These are phyloP conservation scores for Rhynchophorus ferrugineus DNA, from an alignment of 1,140 invertebrate species.

Conservation along the genomic window DNA sequence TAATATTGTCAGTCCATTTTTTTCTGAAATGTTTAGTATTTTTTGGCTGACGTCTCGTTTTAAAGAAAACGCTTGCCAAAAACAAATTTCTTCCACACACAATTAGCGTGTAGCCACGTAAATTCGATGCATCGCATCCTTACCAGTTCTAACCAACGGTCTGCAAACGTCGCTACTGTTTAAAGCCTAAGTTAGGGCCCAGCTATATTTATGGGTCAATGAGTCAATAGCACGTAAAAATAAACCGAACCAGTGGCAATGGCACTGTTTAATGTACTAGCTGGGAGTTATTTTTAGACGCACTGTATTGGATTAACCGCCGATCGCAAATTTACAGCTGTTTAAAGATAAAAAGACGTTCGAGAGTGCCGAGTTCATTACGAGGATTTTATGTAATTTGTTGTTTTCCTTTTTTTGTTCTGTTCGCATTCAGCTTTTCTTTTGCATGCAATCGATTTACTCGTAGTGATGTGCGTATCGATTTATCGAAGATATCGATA, in stretches of 20 bases:
- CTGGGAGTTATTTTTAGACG: slow-evolving; percentile 15
- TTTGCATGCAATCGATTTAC: no score
- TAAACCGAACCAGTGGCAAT: slow-evolving; percentile 19
- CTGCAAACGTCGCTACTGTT: not conserved
- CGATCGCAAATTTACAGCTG: slow-evolving; percentile 11
- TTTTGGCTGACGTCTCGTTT: no score
- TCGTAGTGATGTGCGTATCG: no score
- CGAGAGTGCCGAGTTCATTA: not conserved
- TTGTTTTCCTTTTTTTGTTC: not conserved
- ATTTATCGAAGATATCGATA: no score
- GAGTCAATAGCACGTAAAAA: slow-evolving; percentile 17
- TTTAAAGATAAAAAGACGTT: slow-evolving; percentile 10
- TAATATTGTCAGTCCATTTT: no score
- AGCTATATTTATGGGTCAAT: slow-evolving; percentile 17
- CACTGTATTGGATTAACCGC: slow-evolving; percentile 1
- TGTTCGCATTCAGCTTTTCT: no score
- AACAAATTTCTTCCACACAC: no score
- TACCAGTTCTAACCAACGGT: no score
- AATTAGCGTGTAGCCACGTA: no score
- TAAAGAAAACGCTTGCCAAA: no score
- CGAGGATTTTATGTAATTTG: slow-evolving; percentile 1
- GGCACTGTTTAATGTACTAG: slow-evolving; percentile 22
- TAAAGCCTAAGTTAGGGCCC: not conserved
- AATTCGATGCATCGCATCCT: no score
- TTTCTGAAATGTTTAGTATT: no score